Evolutionary conservation across 2,113 vertebrate genomes (phyloP), one percentile per base, ranked within the genome.

Genomic region (Arenaria interpres): DNA sequence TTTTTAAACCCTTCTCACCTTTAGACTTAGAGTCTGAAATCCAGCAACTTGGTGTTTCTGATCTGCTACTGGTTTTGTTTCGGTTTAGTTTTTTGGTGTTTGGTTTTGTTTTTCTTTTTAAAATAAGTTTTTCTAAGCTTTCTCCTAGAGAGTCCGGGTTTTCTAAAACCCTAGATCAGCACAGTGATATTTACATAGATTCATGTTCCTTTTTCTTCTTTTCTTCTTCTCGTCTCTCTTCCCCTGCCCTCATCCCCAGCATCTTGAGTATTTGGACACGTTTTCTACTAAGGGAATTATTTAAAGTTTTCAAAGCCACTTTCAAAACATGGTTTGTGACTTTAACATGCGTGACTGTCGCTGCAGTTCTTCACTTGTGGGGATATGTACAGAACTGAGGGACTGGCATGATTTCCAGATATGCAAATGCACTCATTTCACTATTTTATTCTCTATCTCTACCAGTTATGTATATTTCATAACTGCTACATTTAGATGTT

Each of bases 401-500:
- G 73, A 85, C 57, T 88, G 64, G 12, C 35, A 56, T 59, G 73
- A 85, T 75, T 90, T 93, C 68, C 74, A 80, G 64, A 50, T 78
- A 93, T 73, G 66, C 28, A 90, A 87, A 84, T 84, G 3, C 5
- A 66, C 19, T 90, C n/a, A 74, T 85, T 90, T 92, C 27, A 60
- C 27, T 90, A 45, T 82, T 93, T 92, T 77, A 86, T 92, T 90
- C 71, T 68, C 51, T 89, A 30, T 66, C 25, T 85, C 53, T 91
- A n/a, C 64, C 60, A 69, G 39, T 43, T 86, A 90, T 81, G 12
- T 86, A 81, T 97, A 94, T 96, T 96, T 96, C 64, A 90, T 93
- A 94, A 84, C 37, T 74, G 56, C 64, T 81, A 43, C 79, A 78
- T 78, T 85, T 90, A 95, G 64, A 81, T 92, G 68, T 86, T 92